phyloP scores from a whole-genome alignment of 2,888 invertebrate species.

The Junonia oenone region DNA sequence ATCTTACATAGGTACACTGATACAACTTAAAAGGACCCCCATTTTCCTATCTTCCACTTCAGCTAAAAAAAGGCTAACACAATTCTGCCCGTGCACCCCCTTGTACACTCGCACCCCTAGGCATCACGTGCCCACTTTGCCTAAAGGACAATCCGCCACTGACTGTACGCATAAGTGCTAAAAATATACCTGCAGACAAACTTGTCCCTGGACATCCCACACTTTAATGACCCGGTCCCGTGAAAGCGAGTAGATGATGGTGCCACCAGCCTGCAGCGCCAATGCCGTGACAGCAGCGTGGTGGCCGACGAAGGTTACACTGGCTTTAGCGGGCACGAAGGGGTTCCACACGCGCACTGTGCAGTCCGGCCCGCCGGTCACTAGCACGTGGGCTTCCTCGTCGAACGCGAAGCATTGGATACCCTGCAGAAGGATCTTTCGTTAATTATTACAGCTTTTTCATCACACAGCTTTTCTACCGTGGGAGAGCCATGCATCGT shows the following conservation, averaged over 20 bases:
- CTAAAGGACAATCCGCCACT: no score
- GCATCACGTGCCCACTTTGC: no score
- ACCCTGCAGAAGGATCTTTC: slow-evolving; percentile 56
- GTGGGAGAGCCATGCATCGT: no score
- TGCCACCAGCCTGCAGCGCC: slow-evolving; percentile 82
- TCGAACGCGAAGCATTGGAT: slow-evolving; percentile 82
- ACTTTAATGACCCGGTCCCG: slow-evolving; percentile 86
- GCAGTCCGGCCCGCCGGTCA: slow-evolving; percentile 88
- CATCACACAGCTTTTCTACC: no score
- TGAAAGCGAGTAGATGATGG: slow-evolving; percentile 85
- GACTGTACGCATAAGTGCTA: no score
- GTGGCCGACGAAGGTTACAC: slow-evolving; percentile 82
- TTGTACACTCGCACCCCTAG: no score
- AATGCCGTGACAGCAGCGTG: slow-evolving; percentile 83
- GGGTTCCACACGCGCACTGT: slow-evolving; percentile 89
- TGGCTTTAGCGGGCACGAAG: slow-evolving; percentile 84
- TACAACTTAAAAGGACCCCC: no score
- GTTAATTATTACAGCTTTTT: background rate
- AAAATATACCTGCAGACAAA: slow-evolving; percentile 80
- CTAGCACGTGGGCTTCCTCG: slow-evolving; percentile 79
- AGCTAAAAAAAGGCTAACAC: no score
- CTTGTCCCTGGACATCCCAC: slow-evolving; percentile 85
- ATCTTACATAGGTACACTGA: no score
- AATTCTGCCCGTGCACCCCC: no score
- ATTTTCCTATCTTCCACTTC: no score